These are phyloP conservation scores for Drosophila gaucha DNA, from an alignment of 2,888 invertebrate species.

Conservation along the genomic window DNA sequence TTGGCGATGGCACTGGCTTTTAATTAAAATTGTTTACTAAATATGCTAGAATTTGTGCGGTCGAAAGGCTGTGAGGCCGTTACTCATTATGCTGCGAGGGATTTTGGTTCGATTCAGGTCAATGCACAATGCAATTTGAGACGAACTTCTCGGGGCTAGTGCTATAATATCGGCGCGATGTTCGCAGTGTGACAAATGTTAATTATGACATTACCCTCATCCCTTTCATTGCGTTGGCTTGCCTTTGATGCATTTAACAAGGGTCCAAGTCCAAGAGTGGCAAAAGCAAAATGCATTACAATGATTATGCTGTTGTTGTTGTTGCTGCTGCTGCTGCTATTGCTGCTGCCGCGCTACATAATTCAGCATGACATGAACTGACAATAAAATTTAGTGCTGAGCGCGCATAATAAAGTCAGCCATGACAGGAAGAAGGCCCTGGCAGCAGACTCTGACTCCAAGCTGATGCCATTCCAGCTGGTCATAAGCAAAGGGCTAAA, in stretches of 20 bases:
- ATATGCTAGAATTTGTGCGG: slow-evolving; percentile 69
- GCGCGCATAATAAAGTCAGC: slow-evolving; percentile 82
- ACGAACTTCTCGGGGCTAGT: slow-evolving; percentile 32
- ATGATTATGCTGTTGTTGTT: slow-evolving; percentile 57
- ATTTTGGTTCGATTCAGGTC: slow-evolving; percentile 61
- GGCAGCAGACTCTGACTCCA: slow-evolving; percentile 29
- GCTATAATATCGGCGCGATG: slow-evolving; percentile 48
- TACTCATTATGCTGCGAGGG: slow-evolving; percentile 20
- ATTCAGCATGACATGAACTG: slow-evolving; percentile 84
- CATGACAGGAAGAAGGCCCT: slow-evolving; percentile 48
- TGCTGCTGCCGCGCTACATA: slow-evolving; percentile 75
- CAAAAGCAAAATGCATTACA: slow-evolving; percentile 70
- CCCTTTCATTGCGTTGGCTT: not conserved
- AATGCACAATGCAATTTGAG: slow-evolving; percentile 70
- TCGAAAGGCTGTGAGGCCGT: slow-evolving; percentile 19
- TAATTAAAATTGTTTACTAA: slow-evolving; percentile 77
- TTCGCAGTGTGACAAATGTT: slow-evolving; percentile 68
- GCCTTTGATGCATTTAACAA: slow-evolving; percentile 66
- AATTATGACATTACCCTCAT: slow-evolving; percentile 56
- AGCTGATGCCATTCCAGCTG: slow-evolving; percentile 55
- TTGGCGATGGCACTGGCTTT: slow-evolving; percentile 51
- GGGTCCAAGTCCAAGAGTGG: slow-evolving; percentile 42
- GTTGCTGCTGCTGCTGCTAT: slow-evolving; percentile 13
- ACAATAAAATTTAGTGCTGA: slow-evolving; percentile 85
- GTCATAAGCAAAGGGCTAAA: slow-evolving; percentile 75